Conservation (phyloP, 1,140 invertebrate species). For the Eulimnadia texana region DNA sequence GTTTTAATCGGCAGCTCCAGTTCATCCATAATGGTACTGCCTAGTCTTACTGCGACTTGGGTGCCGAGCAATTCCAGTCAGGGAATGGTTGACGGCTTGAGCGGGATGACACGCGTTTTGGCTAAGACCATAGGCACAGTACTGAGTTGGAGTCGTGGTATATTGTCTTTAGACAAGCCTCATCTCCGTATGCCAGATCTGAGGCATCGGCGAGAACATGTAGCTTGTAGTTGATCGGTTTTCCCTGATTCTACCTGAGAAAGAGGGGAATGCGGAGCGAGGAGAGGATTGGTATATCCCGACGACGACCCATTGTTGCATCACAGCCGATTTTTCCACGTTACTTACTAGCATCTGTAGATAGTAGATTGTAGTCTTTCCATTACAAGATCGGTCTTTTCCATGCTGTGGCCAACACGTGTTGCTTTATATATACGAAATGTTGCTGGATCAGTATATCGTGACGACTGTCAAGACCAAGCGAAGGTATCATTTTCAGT, state of each 20-base stretch:
- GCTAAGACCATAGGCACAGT: neutral
- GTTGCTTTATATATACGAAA: no score
- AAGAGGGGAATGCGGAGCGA: neutral
- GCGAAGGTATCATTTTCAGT: no score
- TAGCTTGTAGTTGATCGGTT: neutral
- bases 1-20: neutral
- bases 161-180: neutral
- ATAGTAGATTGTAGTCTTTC: no score
- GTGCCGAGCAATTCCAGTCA: slow-evolving; percentile 14
- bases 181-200: neutral
- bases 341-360: no score
- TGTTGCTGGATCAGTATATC: no score
- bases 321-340: no score
- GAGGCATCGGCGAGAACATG: slow-evolving; percentile 1
- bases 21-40: neutral
- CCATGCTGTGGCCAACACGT: no score
- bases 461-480: no score
- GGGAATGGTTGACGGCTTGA: slow-evolving; percentile 12
- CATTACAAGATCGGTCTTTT: no score
- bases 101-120: slow-evolving; percentile 11
- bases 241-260: neutral
- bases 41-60: slow-evolving; percentile 8
- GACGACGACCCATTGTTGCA: no score
- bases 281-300: neutral
- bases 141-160: neutral